A percentile compares a stretch with the other conserved stretches of the same genome.
These are phyloP conservation scores for Osedax frankpressi DNA, from an alignment of 2,888 invertebrate species.

Conservation along the genomic window DNA sequence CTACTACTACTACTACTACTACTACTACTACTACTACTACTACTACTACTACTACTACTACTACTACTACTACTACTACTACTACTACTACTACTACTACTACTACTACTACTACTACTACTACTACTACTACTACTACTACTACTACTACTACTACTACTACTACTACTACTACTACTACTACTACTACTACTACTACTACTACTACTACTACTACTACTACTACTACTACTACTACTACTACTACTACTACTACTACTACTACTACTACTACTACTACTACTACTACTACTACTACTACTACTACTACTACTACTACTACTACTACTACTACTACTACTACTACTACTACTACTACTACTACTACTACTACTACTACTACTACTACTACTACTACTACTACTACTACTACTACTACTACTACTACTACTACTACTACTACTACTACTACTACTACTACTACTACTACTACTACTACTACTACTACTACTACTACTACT, in stretches of 20 bases:
- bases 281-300: neutral
- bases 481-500: neutral
- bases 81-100: conserved; percentile 11
- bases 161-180: conserved; percentile 11
- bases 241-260: conserved; percentile 13
- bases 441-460: neutral
- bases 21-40: neutral
- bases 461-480: neutral
- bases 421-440: conserved; percentile 9
- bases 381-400: conserved; percentile 11
- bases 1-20: conserved; percentile 10
- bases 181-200: conserved; percentile 13
- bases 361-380: neutral
- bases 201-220: conserved; percentile 12
- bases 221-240: conserved; percentile 11
- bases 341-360: conserved; percentile 5
- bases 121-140: conserved; percentile 13
- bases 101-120: conserved; percentile 12
- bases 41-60: conserved; percentile 11
- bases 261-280: conserved; percentile 6
- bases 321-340: conserved; percentile 13
- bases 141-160: conserved; percentile 13
- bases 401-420: conserved; percentile 12
- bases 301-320: neutral
- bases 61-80: conserved; percentile 11